These are phyloP conservation scores for Pygoscelis antarcticus DNA, from an alignment of 2,113 vertebrate genomes.

Conservation along the genomic window DNA sequence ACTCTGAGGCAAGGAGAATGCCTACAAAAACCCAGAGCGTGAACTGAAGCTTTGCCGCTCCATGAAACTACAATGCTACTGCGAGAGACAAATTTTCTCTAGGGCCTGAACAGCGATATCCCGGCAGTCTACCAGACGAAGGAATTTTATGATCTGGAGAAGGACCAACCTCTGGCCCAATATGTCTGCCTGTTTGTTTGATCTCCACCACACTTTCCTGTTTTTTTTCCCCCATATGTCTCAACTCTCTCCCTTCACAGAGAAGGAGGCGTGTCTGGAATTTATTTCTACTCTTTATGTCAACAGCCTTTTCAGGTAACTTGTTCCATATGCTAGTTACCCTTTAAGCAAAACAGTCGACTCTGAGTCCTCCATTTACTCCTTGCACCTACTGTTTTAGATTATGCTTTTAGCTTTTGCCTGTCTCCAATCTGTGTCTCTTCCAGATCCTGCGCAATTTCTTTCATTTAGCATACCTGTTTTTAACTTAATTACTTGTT, in stretches of 20 bases:
- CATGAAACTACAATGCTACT: not conserved
- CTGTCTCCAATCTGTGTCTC: not conserved
- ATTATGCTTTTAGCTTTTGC: not conserved
- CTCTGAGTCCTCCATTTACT: not conserved
- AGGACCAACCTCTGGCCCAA: not conserved
- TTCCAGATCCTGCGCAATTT: not conserved
- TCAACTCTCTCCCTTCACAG: not conserved
- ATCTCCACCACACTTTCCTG: slow-evolving; percentile 12
- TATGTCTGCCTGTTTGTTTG: not conserved
- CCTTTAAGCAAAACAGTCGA: not conserved
- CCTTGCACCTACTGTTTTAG: slow-evolving; percentile 9
- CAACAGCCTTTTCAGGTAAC: slow-evolving; percentile 31
- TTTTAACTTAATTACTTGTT: not conserved
- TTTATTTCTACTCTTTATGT: slow-evolving; percentile 21
- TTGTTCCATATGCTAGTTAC: slow-evolving; percentile 32
- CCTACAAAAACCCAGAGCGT: not conserved
- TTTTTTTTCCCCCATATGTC: not conserved
- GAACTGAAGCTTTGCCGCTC: not conserved
- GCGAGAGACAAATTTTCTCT: not conserved
- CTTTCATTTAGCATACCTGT: not conserved
- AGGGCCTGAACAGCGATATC: not conserved
- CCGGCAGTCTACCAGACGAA: not conserved
- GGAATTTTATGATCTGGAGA: slow-evolving; percentile 8
- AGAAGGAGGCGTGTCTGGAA: not conserved
- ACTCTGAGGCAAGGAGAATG: not conserved